phyloP scores from a whole-genome alignment of 2,797 vertebrate species.

The Notolepis coatsorum region DNA sequence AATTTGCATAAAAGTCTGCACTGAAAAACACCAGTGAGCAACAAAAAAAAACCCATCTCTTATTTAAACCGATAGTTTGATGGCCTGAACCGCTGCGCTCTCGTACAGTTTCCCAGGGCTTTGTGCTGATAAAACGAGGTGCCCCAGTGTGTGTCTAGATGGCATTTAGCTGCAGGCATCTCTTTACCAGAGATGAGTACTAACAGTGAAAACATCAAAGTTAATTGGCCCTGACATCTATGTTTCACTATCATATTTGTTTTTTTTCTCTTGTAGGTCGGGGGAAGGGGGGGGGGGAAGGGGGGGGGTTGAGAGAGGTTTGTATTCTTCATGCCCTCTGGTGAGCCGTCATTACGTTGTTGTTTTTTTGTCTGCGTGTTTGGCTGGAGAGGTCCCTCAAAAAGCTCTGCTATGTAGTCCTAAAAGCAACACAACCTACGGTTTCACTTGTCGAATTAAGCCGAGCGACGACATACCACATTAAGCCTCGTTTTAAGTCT shows the following conservation, averaged over 20 bases:
- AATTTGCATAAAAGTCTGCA: no score
- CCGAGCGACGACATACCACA: slow-evolving; percentile 2
- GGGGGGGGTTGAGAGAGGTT: slow-evolving; percentile 46
- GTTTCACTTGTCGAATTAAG: not conserved
- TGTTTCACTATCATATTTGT: slow-evolving; percentile 37
- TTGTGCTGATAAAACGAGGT: no score
- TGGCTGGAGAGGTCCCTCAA: slow-evolving; percentile 62
- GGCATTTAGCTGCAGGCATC: slow-evolving; percentile 28
- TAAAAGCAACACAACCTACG: not conserved
- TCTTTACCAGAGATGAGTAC: slow-evolving; percentile 29
- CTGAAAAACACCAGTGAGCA: no score
- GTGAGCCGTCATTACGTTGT: slow-evolving; percentile 59
- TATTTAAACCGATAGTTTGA: no score
- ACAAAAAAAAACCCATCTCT: no score
- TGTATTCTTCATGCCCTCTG: slow-evolving; percentile 33
- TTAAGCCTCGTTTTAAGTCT: not conserved
- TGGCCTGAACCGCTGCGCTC: no score
- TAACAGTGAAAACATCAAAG: slow-evolving; percentile 30
- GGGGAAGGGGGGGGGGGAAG: slow-evolving; percentile 44
- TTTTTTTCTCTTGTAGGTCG: slow-evolving; percentile 47
- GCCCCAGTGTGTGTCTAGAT: slow-evolving; percentile 7
- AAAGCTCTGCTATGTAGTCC: slow-evolving; percentile 21
- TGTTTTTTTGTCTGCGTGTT: slow-evolving; percentile 66
- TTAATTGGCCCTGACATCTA: slow-evolving; percentile 48
- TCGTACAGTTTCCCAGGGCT: no score